Percentiles rank a stretch among this genome's conserved stretches.
Evolutionary conservation across 2,797 vertebrate species (phyloP).

Genomic region (Poecilia wingei): DNA sequence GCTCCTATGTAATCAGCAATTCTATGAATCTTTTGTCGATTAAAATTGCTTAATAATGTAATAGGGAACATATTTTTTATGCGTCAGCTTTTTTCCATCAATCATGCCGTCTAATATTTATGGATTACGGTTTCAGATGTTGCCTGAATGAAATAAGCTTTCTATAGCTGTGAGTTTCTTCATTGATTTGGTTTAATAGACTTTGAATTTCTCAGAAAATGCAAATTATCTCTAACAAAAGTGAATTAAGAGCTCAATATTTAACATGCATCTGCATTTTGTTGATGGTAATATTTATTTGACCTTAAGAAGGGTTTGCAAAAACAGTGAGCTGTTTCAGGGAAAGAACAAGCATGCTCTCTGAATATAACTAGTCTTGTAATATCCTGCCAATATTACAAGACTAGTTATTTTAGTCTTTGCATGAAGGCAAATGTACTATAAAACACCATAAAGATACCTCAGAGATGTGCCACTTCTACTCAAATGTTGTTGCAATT

Average conservation of each 20-base stretch:
- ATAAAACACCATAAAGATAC: neutral
- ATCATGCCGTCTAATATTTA: neutral
- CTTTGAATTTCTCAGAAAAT: neutral
- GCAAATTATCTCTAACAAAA: neutral
- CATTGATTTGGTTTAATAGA: neutral
- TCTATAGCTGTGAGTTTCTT: neutral
- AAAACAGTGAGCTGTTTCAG: neutral
- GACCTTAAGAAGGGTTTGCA: neutral
- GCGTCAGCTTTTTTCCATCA: neutral
- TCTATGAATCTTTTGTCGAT: slow-evolving; percentile 4
- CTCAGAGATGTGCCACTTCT: neutral
- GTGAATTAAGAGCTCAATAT: neutral
- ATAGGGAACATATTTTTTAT: slow-evolving; percentile 1
- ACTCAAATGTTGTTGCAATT: neutral
- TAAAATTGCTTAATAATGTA: slow-evolving; percentile 9
- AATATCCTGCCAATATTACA: neutral
- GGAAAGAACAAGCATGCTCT: neutral
- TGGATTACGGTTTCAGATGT: neutral
- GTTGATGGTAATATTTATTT: neutral
- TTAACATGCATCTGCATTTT: neutral
- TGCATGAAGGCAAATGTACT: neutral
- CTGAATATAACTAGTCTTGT: neutral
- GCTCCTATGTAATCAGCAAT: slow-evolving; percentile 14
- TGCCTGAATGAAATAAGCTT: neutral
- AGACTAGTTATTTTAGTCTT: neutral